Evolutionary conservation across 2,888 invertebrate species (phyloP).

Genomic region (Quadroppia sp.): DNA sequence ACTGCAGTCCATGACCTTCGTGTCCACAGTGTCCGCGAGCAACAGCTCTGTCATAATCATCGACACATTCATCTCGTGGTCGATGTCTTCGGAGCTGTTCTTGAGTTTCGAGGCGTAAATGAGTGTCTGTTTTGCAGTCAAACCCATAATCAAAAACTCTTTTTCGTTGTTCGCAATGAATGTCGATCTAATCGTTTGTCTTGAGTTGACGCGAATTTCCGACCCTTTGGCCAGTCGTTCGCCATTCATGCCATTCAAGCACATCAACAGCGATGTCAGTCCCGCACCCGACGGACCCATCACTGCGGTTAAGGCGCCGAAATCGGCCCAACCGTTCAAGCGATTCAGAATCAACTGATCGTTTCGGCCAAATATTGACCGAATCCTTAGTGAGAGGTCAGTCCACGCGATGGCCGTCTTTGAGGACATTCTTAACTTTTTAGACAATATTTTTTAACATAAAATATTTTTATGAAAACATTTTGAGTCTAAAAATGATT

Average conservation of each 20-base stretch:
- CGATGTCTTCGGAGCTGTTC: background rate
- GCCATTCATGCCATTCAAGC: background rate
- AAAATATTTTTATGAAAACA: too few relatives aligned
- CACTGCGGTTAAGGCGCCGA: background rate
- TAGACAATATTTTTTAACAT: too few relatives aligned
- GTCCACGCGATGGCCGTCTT: background rate
- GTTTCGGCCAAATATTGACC: background rate
- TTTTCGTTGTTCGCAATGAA: background rate
- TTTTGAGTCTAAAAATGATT: too few relatives aligned
- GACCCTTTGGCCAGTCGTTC: background rate
- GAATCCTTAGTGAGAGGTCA: background rate
- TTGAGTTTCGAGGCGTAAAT: background rate
- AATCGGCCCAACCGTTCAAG: background rate
- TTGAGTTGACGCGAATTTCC: background rate
- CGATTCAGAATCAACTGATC: background rate
- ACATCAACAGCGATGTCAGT: background rate
- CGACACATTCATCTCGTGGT: background rate
- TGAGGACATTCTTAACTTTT: background rate
- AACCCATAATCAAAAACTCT: background rate
- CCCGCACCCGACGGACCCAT: background rate
- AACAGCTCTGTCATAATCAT: background rate
- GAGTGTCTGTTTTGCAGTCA: background rate
- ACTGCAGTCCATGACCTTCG: background rate
- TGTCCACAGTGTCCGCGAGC: background rate
- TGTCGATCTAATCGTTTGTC: background rate